Evolutionary conservation across 2,113 vertebrate species (phyloP).

Genomic region (Papio anubis): DNA sequence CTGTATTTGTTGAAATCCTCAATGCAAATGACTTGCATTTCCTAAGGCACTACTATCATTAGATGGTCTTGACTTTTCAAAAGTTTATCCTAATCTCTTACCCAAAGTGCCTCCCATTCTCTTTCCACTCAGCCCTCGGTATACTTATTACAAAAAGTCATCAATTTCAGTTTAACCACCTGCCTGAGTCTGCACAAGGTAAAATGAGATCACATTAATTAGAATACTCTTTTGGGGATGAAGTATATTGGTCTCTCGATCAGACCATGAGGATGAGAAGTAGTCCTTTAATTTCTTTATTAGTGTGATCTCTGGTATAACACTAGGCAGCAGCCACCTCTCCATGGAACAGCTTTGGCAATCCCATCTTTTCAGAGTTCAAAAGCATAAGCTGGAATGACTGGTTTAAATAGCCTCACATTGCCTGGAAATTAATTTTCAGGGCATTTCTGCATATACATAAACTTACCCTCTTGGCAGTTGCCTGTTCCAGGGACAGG

Average conservation of each 20-base stretch:
- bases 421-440: background rate
- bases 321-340: background rate
- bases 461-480: background rate
- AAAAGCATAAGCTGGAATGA: background rate
- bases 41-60: accelerated
- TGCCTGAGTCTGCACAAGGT: background rate
- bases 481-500: background rate
- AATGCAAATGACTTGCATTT: background rate
- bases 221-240: constrained; percentile 18
- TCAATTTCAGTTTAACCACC: background rate
- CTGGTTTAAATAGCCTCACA: background rate
- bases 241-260: constrained; percentile 51
- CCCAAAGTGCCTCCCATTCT: background rate
- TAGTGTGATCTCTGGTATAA: accelerated
- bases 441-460: background rate
- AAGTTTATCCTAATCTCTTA: background rate
- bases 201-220: constrained; percentile 37
- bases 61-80: background rate
- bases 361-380: background rate
- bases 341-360: background rate
- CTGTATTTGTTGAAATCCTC: background rate
- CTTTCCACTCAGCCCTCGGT: background rate
- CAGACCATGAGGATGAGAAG: constrained; percentile 11
- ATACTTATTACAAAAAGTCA: background rate
- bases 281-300: constrained; percentile 49